A percentile compares a stretch with the other conserved stretches of the same genome.
Evolutionary conservation across 2,797 vertebrate genomes (phyloP).

Genomic region (Neosalanx taihuensis): DNA sequence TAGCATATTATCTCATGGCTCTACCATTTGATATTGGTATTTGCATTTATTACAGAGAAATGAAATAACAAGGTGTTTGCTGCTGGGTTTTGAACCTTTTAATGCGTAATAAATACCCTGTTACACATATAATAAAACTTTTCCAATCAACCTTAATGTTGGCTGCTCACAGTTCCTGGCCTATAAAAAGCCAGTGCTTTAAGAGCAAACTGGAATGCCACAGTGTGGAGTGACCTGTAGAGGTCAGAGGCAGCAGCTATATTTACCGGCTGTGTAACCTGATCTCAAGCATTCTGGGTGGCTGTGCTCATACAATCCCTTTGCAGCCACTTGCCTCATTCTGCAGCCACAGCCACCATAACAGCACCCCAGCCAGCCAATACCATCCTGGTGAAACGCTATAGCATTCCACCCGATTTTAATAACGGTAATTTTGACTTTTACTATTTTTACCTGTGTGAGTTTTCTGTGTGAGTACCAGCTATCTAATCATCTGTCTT

Average conservation of each 20-base stretch:
- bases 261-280: constrained; percentile 92
- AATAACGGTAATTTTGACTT: constrained; percentile 5
- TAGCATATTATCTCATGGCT: too few species aligned
- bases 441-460: constrained; percentile 31
- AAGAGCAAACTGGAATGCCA: constrained; percentile 79
- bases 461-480: neutral
- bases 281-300: constrained; percentile 85
- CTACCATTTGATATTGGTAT: too few species aligned
- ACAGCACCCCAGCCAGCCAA: constrained; percentile 51
- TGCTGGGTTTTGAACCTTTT: too few species aligned
- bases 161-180: constrained; percentile 22
- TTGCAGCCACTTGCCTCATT: constrained; percentile 67
- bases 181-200: constrained; percentile 63
- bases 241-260: constrained; percentile 97
- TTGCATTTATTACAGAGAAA: too few species aligned
- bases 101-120: too few species aligned
- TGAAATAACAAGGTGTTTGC: too few species aligned
- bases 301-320: constrained; percentile 70
- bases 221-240: constrained; percentile 78
- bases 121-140: neutral
- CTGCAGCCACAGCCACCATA: constrained; percentile 63
- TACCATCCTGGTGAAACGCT: constrained; percentile 67
- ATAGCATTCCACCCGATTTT: constrained; percentile 39
- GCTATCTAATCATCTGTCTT: neutral
- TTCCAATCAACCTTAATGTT: constrained; percentile 2